Evolutionary conservation across 2,113 vertebrate species (phyloP).

Genomic region (Petaurus breviceps): DNA sequence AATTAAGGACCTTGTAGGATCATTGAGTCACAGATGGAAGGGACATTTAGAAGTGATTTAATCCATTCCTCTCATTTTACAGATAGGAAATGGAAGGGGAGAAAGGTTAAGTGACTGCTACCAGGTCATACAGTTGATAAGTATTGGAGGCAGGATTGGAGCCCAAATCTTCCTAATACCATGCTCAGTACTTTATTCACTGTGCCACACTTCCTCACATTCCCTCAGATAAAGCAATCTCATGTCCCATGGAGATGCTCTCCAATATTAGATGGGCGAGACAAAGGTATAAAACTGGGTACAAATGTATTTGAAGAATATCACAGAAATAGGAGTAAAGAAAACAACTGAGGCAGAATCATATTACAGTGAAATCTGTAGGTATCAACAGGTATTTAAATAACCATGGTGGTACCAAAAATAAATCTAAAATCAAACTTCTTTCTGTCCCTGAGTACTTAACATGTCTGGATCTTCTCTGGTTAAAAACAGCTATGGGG

Average conservation of each 20-base stretch:
- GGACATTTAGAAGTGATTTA: neutral
- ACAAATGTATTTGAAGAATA: neutral
- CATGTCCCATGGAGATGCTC: neutral
- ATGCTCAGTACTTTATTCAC: neutral
- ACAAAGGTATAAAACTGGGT: neutral
- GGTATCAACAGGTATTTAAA: constrained; percentile 3
- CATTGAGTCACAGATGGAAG: neutral
- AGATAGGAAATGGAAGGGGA: neutral
- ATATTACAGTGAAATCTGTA: constrained; percentile 17
- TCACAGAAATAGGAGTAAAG: neutral
- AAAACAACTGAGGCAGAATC: neutral
- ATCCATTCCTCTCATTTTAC: neutral
- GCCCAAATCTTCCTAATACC: neutral
- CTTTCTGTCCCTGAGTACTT: neutral
- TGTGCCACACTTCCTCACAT: neutral
- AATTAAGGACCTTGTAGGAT: constrained; percentile 5
- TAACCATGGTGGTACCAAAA: neutral
- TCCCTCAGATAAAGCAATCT: neutral
- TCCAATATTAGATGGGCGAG: neutral
- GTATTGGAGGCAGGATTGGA: neutral
- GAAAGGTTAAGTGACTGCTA: neutral
- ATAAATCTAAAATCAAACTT: neutral
- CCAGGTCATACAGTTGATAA: neutral
- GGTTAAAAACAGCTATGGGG: neutral
- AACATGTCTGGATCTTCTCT: neutral